Evolutionary conservation across 2,797 vertebrate species (phyloP), one percentile per base, ranked within the genome.

Genomic region (Spinus olivaceus): DNA sequence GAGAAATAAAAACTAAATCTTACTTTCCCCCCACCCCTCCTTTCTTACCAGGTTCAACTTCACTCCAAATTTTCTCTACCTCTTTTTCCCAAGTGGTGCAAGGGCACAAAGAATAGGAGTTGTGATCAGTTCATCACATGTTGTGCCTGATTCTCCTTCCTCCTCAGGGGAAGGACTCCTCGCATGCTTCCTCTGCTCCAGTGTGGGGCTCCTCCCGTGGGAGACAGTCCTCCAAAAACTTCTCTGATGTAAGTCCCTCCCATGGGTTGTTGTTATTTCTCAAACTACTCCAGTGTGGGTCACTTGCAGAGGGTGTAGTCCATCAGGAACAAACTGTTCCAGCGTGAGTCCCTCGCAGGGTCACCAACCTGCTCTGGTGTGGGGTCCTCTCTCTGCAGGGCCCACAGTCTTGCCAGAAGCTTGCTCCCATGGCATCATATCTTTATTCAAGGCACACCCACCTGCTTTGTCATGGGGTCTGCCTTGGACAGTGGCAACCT

Each of bases 181-280:
- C 15, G 28, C 8, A 23, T 5, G 24, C 41, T 33, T 54, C 5
- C 14, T 11, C 33, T 47, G 30, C 7, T 53, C 9, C 15, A 51
- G 33, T 1, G 3, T 59, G 30, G 3, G 8, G 20, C 46, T 32
- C 25, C 17, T 69, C 9, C 11, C 3, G 3, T 3, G 7, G 9
- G 3, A 61, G 33, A 15, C 4, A 51, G 46, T 24, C 7, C 10
- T 49, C 19, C 10, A 37, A 27, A 2, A 74, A 37, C 19, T 61
- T 27, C 32, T 81, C 32, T 32, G 17, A 2, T 25, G 4, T 24
- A 4, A 54, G 12, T 27, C 35, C 10, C 42, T 49, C 27, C 8
- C 14, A 56, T 10, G 6, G 25, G 35, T 25, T 56, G 32, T 14
- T 56, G 22, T 5, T 28, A 21, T 24, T 53, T 50, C 70, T 33